Evolutionary conservation across 2,113 vertebrate species (phyloP), one percentile per base, ranked within the genome.

Genomic region (Lophius piscatorius): DNA sequence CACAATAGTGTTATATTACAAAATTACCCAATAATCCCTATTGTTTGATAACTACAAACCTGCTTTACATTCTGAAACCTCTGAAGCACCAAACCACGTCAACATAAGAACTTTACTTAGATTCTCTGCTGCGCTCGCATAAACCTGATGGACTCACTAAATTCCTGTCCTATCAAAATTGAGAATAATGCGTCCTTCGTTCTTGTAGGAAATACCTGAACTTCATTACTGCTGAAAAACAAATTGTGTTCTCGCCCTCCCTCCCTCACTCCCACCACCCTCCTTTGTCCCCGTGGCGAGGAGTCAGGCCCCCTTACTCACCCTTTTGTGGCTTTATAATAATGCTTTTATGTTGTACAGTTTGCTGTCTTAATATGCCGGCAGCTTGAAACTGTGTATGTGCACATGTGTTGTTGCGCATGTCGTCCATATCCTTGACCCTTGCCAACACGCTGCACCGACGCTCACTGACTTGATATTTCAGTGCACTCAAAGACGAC

Each of bases 381-480:
- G 62, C 58, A 33, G 52, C 69, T 86, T 79, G 59, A 74, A 86
- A 82, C 74, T 65, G 69, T 67, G 50, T 58, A 61, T 45, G 58
- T 74, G 68, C 59, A 58, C 52, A 48, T 74, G 58, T 41, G 40
- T 51, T 69, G 65, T 46, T 18, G 41, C 26, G 42, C 50, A 58
- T 22, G 69, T 36, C 20, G 28, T 41, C 49, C 42, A 11, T 85
- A 80, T 87, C 90, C 90, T 90, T 91, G 87, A 76, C 70, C 63
- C 52, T 34, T 17, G 55, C n/a, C n/a, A n/a, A n/a, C 33, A 46
- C 1, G 47, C 56, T 11, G 45, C 63, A 50, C 55, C 80, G 76
- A 70, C 63, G 62, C 45, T 74, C 54, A 1, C n/a, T n/a, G n/a
- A 34, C 48, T 20, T 69, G 62, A 51, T 83, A 49, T 80, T 80